Conservation (phyloP, 2,113 vertebrate species). For the Gopherus evgoodei region DNA sequence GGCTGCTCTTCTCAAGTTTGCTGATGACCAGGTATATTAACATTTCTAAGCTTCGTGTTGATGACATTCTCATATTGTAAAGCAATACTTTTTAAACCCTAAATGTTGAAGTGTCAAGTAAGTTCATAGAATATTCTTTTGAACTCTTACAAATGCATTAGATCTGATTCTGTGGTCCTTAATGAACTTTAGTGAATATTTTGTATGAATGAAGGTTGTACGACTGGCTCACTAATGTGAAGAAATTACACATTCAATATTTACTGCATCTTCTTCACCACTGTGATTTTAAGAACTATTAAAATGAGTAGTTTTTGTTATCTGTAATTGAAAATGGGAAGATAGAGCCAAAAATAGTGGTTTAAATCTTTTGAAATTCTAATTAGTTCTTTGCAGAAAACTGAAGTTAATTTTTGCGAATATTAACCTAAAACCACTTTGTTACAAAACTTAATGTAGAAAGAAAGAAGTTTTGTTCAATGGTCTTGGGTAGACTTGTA, state of each 20-base stretch:
- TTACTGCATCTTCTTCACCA: not conserved
- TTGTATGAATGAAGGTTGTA: not conserved
- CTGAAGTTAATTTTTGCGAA: not conserved
- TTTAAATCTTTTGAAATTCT: not conserved
- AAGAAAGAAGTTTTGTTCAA: not conserved
- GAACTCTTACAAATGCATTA: not conserved
- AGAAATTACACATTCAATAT: not conserved
- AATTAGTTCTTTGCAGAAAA: not conserved
- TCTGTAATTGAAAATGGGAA: not conserved
- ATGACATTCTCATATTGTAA: not conserved
- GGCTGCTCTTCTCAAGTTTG: conserved; percentile 89
- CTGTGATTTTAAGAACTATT: not conserved
- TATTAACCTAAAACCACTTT: not conserved
- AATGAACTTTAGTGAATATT: not conserved
- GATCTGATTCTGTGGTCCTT: not conserved
- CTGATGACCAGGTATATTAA: conserved; percentile 85
- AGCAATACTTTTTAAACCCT: not conserved
- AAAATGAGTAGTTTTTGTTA: not conserved
- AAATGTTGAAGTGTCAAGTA: not conserved
- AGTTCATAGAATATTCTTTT: not conserved
- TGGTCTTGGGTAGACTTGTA: not conserved
- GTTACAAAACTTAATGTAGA: not conserved
- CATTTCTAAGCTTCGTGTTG: not conserved
- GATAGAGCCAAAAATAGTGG: not conserved
- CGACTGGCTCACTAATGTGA: not conserved